phyloP scores from a whole-genome alignment of 2,113 vertebrate species.

The Tenebrosternarchus preto region DNA sequence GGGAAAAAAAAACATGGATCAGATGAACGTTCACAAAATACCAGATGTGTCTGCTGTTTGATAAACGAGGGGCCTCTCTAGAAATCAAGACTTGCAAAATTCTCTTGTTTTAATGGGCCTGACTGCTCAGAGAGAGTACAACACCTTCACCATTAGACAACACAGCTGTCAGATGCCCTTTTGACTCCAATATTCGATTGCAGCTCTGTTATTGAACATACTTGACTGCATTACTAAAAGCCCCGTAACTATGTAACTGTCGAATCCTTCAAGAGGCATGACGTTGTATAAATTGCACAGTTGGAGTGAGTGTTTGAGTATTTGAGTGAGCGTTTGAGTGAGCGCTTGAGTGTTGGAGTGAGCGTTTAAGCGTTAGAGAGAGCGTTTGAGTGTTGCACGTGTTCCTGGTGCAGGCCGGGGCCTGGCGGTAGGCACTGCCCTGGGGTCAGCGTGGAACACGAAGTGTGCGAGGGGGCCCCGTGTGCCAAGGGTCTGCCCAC shows the following conservation, averaged over 20 bases:
- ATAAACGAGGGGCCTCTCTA: background rate
- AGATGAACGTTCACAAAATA: background rate
- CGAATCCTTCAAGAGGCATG: too few species aligned
- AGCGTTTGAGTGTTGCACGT: background rate
- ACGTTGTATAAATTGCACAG: too few species aligned
- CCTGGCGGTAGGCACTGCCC: constrained; percentile 86
- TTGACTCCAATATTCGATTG: background rate
- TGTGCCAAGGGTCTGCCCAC: constrained; percentile 87
- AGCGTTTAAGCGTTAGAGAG: background rate
- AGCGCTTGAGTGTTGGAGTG: background rate
- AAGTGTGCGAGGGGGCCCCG: constrained; percentile 84
- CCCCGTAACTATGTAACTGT: too few species aligned
- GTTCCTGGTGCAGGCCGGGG: constrained; percentile 75
- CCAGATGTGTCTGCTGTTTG: background rate
- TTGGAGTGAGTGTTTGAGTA: background rate
- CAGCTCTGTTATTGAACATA: too few species aligned
- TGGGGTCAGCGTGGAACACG: constrained; percentile 88
- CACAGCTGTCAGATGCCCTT: background rate
- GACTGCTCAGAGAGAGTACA: background rate
- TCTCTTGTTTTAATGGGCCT: background rate
- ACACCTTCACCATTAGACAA: background rate
- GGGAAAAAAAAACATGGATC: background rate
- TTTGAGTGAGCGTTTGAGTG: background rate
- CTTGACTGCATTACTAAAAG: too few species aligned
- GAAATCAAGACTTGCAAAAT: background rate